Conservation (phyloP, 2,888 invertebrate species). For the Noctua comes region DNA sequence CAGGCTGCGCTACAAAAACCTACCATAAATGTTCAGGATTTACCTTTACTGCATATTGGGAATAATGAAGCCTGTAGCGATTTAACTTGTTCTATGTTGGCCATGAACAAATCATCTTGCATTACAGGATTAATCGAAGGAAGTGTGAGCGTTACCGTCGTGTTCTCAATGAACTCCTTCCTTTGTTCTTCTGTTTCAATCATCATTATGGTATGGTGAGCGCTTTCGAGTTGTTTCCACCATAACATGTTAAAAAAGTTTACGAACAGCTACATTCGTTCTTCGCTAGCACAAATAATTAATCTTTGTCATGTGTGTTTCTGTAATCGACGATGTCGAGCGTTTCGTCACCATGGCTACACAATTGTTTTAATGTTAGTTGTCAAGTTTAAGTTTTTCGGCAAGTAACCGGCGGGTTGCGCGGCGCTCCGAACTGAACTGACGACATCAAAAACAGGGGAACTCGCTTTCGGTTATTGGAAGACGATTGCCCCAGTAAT, state of each 20-base stretch:
- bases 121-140: constrained; percentile 83
- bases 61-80: constrained; percentile 92
- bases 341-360: constrained; percentile 84
- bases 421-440: constrained; percentile 84
- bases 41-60: constrained; percentile 90
- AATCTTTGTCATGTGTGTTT: constrained; percentile 74
- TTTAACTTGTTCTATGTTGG: constrained; percentile 90
- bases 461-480: constrained; percentile 81
- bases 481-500: constrained; percentile 80
- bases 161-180: constrained; percentile 80
- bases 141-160: constrained; percentile 82
- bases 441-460: constrained; percentile 80
- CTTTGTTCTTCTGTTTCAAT: constrained; percentile 84
- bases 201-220: constrained; percentile 83
- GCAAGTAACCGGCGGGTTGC: constrained; percentile 77
- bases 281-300: constrained; percentile 70
- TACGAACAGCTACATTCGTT: constrained; percentile 69
- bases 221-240: constrained; percentile 87
- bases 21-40: constrained; percentile 54
- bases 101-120: constrained; percentile 84
- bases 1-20: background rate
- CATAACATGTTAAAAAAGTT: constrained; percentile 85
- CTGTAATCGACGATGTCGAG: constrained; percentile 68
- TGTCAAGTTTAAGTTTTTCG: constrained; percentile 67
- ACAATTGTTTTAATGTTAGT: constrained; percentile 72